These are phyloP conservation scores for Thryonomys swinderianus DNA, from an alignment of 2,113 vertebrate species.

Conservation along the genomic window DNA sequence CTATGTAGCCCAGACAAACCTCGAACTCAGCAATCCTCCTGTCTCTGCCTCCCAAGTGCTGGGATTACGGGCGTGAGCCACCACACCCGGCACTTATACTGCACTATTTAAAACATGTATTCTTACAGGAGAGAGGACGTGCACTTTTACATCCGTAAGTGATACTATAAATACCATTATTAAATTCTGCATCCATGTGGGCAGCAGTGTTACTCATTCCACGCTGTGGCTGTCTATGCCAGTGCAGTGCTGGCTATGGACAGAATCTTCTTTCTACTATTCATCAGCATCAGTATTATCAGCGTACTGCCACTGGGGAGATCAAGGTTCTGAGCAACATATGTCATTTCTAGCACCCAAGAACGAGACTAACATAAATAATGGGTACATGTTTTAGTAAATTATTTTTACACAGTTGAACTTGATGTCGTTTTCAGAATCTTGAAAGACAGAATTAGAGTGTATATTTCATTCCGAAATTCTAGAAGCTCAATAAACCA, in stretches of 20 bases:
- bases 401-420: not conserved
- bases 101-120: not conserved
- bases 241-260: not conserved
- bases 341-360: constrained; percentile 8
- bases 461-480: constrained; percentile 16
- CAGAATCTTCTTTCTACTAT: not conserved
- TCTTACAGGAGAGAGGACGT: not conserved
- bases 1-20: too few species aligned
- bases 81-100: too few species aligned
- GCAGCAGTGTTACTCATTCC: not conserved
- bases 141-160: not conserved
- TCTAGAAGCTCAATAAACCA: constrained; percentile 6
- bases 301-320: not conserved
- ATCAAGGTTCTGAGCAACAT: not conserved
- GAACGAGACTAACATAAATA: not conserved
- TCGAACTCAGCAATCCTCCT: too few species aligned
- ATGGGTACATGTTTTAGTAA: constrained; percentile 1
- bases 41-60: too few species aligned
- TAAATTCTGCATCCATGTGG: not conserved
- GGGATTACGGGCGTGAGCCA: too few species aligned
- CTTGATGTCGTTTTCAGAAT: not conserved
- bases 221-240: not conserved
- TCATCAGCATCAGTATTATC: constrained; percentile 35
- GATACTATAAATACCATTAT: not conserved
- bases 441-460: not conserved